Evolutionary conservation across 2,888 invertebrate genomes (phyloP), one percentile per base, ranked within the genome.

Genomic region (Onthophagus sagittarius): DNA sequence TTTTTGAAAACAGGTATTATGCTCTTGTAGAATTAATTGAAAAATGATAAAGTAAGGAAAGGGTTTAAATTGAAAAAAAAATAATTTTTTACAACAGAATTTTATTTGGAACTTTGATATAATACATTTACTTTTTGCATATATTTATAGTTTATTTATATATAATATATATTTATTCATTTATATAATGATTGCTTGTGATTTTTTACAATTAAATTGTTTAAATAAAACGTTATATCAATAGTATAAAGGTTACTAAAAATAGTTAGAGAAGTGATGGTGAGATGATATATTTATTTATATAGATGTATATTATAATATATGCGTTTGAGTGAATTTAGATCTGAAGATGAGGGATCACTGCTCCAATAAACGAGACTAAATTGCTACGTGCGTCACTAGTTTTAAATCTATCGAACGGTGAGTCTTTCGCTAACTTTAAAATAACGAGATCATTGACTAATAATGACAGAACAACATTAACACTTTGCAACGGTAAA

Each of bases 391-490:
- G 72, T 67, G 72, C 69, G 72, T 72, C 64, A 70, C 39, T 65
- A 65, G 65, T 71, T 64, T 64, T 67, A 70, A 70, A 71, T 64
- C 71, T 73, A 70, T 72, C 69, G 62, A 72, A 62, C 65, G 70
- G 23, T 70, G 64, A 76, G 75, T 73, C 74, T 76, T 77, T 76
- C 73, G 74, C 76, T 78, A 79, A 78, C 77, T 75, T 75, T 72
- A 72, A 75, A 80, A 79, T 81, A 82, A 81, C 82, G 83, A 83
- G 83, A 83, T 83, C 83, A 83, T 80, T 79, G 78, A 75, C 75
- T 77, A 79, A 78, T 79, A 72, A 80, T 81, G 80, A 81, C 81
- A 81, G 79, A 79, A 78, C 76, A 79, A 71, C 72, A 72, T 33
- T 72, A 74, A 75, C 75, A 73, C 72, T 69, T 73, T 73, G 73